Evolutionary conservation across 1,140 invertebrate species (phyloP).

Genomic region (Hyphantria cunea): DNA sequence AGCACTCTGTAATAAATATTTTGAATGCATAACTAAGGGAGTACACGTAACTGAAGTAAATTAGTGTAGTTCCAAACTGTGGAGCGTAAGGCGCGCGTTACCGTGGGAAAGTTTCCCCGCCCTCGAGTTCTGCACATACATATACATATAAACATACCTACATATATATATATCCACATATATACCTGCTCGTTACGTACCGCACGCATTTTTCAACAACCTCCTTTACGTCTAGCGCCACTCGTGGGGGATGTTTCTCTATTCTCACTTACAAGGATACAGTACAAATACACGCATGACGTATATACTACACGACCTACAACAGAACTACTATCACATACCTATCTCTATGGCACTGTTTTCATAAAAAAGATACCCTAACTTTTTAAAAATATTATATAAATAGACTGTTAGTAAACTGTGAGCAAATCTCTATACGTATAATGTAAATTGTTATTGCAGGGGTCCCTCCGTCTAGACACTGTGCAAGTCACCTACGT

Average conservation of each 20-base stretch:
- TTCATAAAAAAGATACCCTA: too few relatives aligned
- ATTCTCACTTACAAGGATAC: conserved; percentile 25
- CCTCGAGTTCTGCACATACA: conserved; percentile 38
- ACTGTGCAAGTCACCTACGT: conserved; percentile 67
- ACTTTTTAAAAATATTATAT: conserved; percentile 6
- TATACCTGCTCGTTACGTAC: conserved; percentile 33
- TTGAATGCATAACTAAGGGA: conserved; percentile 47
- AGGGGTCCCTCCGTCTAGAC: conserved; percentile 76
- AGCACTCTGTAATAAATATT: conserved; percentile 35
- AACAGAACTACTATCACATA: background rate
- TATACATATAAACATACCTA: too few relatives aligned
- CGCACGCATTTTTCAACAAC: conserved; percentile 40
- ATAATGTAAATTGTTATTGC: conserved; percentile 52
- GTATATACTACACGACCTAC: background rate
- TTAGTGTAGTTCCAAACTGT: conserved; percentile 48
- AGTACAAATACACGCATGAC: background rate
- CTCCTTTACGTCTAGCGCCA: conserved; percentile 26
- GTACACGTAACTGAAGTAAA: conserved; percentile 48
- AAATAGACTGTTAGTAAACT: conserved; percentile 18
- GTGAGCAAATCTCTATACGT: conserved; percentile 32
- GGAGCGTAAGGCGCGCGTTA: conserved; percentile 54
- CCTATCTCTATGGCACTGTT: too few relatives aligned
- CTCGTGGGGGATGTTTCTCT: conserved; percentile 19
- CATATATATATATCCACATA: conserved; percentile 28
- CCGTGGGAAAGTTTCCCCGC: conserved; percentile 67